A percentile compares a stretch with the other conserved stretches of the same genome.
Evolutionary conservation across 2,888 invertebrate species (phyloP).

Genomic region (Exocentrus adspersus): DNA sequence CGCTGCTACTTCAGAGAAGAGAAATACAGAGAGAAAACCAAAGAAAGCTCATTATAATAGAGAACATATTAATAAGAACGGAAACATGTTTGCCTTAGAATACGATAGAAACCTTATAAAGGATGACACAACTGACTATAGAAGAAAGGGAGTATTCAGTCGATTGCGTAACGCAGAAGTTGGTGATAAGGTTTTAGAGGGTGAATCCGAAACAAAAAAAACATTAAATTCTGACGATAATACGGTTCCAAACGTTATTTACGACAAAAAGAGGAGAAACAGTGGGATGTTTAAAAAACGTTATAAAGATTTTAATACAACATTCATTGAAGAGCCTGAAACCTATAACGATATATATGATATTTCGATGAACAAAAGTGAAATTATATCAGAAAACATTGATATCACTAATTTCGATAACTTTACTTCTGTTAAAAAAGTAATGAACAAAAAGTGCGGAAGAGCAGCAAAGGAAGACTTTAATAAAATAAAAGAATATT

Average conservation of each 20-base stretch:
- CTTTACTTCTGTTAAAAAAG: neutral
- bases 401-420: neutral
- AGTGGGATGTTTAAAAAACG: neutral
- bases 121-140: too few species aligned
- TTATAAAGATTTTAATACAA: constrained; percentile 6
- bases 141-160: too few species aligned
- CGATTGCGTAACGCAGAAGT: too few species aligned
- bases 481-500: constrained; percentile 8
- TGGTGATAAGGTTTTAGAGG: neutral
- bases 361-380: neutral
- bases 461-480: neutral
- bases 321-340: constrained; percentile 1
- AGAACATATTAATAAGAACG: too few species aligned
- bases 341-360: neutral
- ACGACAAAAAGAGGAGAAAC: neutral
- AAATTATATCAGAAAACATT: neutral
- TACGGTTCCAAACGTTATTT: neutral
- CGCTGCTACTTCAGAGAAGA: neutral
- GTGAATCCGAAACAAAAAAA: neutral
- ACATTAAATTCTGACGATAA: neutral
- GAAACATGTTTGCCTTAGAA: too few species aligned
- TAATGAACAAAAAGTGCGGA: neutral
- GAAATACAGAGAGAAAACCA: neutral
- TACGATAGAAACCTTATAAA: too few species aligned
- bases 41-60: too few species aligned